Base-by-base conservation (phyloP, 2,113 vertebrate species). In the Candoia aspera region DNA sequence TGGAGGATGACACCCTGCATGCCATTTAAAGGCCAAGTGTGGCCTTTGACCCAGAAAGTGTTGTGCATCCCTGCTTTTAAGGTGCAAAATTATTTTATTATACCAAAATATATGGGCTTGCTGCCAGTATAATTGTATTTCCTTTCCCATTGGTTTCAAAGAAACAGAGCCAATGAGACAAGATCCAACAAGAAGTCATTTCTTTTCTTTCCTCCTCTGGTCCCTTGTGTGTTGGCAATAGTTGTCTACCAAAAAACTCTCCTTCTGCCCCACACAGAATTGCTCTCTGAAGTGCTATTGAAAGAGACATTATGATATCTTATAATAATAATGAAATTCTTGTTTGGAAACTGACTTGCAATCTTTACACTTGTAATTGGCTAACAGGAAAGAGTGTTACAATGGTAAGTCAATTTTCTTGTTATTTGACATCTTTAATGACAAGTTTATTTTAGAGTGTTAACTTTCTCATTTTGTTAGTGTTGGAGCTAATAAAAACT, bases 321-420 rank as follows among this genome's bases (percentile, higher is more conserved):
- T 60, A 46, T 87, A 42, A 62, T 73, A 21, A 33, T 59, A 79
- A 79, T 79, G 73, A 79, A 19, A 79, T 88, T 6, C 8, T n/a
- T 24, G 37, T 46, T 89, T 90, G 62, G 83, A 90, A 90, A 87
- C 8, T 29, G 46, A 29, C 55, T 37, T 83, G 84, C 79, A 87
- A 86, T 60, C 86, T 93, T 93, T 90, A 54, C 79, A 79, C 29
- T 9, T 94, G 92, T 94, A 95, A 90, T 93, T 94, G 89, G 57
- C 87, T 21, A 87, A 54, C 79, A 68, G 46, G 42, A 90, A 93
- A 92, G 57, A 55, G 83, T 90, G 12, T 68, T 87, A 93, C 93
- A 92, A 93, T 85, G 3, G 24, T 83, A 93, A 92, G 49, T 89
- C 73, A 84, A 90, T 9, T 91, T n/a, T 91, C 57, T 92, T 86